Conservation (phyloP, 1,140 invertebrate species). For the Drosophila yakuba region DNA sequence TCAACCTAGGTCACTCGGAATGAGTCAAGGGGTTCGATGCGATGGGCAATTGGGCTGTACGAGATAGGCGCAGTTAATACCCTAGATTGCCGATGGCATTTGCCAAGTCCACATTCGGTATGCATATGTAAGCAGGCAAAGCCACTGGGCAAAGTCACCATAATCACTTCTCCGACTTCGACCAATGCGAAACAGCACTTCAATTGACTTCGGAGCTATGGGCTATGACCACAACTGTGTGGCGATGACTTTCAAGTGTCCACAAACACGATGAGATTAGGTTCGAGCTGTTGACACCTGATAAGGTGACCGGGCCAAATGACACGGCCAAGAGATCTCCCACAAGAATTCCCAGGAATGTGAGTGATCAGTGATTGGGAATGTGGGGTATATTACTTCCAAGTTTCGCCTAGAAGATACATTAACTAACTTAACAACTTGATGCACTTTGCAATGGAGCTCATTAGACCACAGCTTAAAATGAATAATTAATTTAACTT, state of each 20-base stretch:
- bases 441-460: background rate
- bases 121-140: conserved; percentile 27
- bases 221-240: conserved; percentile 9
- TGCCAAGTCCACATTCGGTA: background rate
- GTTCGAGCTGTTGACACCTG: conserved; percentile 28
- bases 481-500: background rate
- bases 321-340: conserved; percentile 11
- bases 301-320: conserved; percentile 31
- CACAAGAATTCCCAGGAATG: background rate
- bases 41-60: background rate
- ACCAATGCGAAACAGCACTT: conserved; percentile 33
- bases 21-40: conserved; percentile 1
- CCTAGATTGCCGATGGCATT: conserved; percentile 4
- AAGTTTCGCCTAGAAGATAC: background rate
- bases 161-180: conserved; percentile 31
- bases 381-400: background rate
- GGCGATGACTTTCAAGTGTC: conserved; percentile 39
- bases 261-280: conserved; percentile 39
- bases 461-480: background rate
- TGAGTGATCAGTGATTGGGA: background rate
- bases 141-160: conserved; percentile 26
- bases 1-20: conserved; percentile 1
- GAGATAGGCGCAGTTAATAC: conserved; percentile 17
- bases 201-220: conserved; percentile 8
- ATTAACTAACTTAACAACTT: background rate